phyloP scores from a whole-genome alignment of 1,140 invertebrate species.

The Teleogryllus occipitalis region DNA sequence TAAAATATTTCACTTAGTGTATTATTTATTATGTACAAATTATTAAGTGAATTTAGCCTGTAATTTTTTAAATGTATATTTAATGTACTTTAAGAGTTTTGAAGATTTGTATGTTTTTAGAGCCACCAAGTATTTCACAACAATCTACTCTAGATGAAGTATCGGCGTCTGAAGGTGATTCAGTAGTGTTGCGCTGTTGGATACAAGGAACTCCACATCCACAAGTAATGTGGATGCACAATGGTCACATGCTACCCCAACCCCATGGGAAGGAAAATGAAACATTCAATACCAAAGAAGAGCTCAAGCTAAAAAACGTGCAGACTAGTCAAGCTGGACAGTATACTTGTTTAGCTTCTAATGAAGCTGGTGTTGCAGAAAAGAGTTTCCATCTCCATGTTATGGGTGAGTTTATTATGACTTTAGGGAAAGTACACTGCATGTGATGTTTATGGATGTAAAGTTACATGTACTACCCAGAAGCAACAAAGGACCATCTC shows the following conservation, averaged over 20 bases:
- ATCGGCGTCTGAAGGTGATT: conserved; percentile 15
- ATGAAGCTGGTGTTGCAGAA: conserved; percentile 29
- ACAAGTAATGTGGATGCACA: conserved; percentile 25
- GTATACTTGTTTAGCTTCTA: conserved; percentile 30
- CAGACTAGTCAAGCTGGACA: conserved; percentile 24
- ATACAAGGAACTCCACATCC: conserved; percentile 21
- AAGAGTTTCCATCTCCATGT: conserved; percentile 27
- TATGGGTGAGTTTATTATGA: conserved; percentile 20
- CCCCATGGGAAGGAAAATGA: neutral
- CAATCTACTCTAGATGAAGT: conserved; percentile 22
- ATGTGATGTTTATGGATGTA: no score
- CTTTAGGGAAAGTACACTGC: no score
- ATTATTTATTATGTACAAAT: no score
- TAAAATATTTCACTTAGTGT: no score
- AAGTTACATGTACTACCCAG: no score
- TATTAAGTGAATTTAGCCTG: no score
- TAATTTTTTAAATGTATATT: no score
- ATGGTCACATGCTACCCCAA: conserved; percentile 22
- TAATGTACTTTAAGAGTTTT: no score
- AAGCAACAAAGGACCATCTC: no score
- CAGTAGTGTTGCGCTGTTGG: conserved; percentile 18
- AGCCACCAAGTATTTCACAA: conserved; percentile 24
- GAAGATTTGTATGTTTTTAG: conserved; percentile 9
- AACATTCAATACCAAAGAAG: neutral
- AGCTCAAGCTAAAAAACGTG: neutral